Conservation (phyloP, 2,888 invertebrate species). For the Mechanitis messenoides region DNA sequence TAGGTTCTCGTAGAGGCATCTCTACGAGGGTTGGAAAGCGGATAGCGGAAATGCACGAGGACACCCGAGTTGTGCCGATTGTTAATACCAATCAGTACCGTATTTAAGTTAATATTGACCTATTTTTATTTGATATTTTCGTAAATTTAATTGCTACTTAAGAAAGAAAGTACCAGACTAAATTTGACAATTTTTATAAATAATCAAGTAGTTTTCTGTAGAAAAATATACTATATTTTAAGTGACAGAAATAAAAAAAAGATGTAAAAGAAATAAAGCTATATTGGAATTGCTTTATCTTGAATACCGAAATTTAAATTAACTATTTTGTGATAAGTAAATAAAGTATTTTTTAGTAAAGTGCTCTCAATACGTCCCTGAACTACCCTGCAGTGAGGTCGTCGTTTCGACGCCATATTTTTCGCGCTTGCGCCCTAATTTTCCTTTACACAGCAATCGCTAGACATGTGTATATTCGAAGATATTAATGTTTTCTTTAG, state of each 20-base stretch:
- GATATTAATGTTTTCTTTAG: conserved; percentile 18
- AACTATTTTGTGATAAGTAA: neutral
- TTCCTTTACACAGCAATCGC: conserved; percentile 57
- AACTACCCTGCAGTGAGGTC: conserved; percentile 62
- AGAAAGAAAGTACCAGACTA: neutral
- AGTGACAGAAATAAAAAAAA: neutral
- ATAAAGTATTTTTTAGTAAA: neutral
- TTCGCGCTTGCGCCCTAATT: conserved; percentile 65
- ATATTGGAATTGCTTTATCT: neutral
- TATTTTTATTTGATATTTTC: neutral
- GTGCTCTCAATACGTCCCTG: conserved; percentile 44
- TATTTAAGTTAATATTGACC: conserved; percentile 31
- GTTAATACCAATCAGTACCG: conserved; percentile 58
- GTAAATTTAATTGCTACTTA: too few relatives aligned
- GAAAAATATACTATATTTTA: neutral
- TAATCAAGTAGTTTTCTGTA: neutral
- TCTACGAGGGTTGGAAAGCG: conserved; percentile 64
- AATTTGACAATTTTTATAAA: neutral
- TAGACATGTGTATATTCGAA: conserved; percentile 39
- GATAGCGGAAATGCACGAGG: conserved; percentile 65
- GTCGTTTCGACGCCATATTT: conserved; percentile 64
- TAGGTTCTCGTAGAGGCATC: conserved; percentile 57
- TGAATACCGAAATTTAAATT: neutral
- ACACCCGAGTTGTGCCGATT: conserved; percentile 59
- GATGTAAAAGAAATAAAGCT: neutral